Base-by-base conservation (phyloP, 2,888 invertebrate genomes). In the Agrochola litura region DNA sequence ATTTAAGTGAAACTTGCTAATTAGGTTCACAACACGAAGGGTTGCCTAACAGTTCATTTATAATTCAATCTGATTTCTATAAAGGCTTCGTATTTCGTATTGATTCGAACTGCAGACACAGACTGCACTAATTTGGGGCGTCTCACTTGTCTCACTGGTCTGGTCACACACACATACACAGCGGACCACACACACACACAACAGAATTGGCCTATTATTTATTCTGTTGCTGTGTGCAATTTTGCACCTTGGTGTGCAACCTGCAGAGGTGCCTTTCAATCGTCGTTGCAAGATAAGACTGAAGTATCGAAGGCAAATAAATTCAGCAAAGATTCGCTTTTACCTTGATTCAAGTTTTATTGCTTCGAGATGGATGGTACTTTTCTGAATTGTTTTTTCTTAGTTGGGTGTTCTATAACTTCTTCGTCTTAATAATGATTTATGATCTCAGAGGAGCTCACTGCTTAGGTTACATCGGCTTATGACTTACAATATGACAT, bases 41-140 rank as follows among this genome's bases (percentile, higher is more conserved):
- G 25, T 61, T 58, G 49, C 37, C 52, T 37, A 25, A 65, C 41
- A 30, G 22, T 22, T 60, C 58, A 78, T 86, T 54, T 72, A 66
- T 84, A 70, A 84, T 83, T 83, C 71, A 78, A 12, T 25, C 25
- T 41, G 49, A 25, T 65, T 64, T 56, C 37, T 14, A 61, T 54
- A 76, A 76, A 81, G 60, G 71, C 68, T 41, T 14, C 41, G 64
- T 43, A 64, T 60, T 71, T 61, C 41, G 65, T 66, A 86, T 83
- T 54, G 79, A 83, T 83, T 70, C 6, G 43, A 46, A 58, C 25
- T 77, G 79, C 65, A 86, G 79, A 83, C 70, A 76, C 30, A 41
- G 73, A 67, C 61, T 86, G 79, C 84, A 86, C 79, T 83, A 60
- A 83, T 84, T 86, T 37, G n/a, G 16, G 46, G 22, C 61, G 6